Evolutionary conservation across 2,797 vertebrate species (phyloP).

Genomic region (Siniperca undulata): DNA sequence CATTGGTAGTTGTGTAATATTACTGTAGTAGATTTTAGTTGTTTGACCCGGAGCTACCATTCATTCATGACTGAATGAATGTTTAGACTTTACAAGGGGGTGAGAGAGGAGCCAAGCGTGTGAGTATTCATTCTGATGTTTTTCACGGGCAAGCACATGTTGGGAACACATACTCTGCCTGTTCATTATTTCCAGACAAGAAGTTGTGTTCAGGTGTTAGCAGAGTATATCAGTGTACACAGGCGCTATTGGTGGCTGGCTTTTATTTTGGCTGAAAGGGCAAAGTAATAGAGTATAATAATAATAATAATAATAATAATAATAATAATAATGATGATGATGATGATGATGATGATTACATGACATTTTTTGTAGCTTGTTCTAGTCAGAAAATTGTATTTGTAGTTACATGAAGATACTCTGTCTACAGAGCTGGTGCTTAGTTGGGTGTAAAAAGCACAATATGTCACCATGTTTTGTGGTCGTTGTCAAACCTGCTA

Average conservation of each 20-base stretch:
- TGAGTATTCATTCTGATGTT: slow-evolving; percentile 47
- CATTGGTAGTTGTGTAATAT: not conserved
- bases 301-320: not conserved
- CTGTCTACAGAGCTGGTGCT: not conserved
- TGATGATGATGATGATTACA: not conserved
- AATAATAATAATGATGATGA: no score
- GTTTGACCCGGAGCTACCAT: not conserved
- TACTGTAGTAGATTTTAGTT: not conserved
- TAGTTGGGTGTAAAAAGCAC: not conserved
- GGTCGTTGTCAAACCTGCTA: not conserved
- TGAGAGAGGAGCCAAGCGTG: slow-evolving; percentile 56
- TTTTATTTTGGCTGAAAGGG: not conserved
- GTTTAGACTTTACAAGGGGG: slow-evolving; percentile 52
- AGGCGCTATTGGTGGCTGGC: not conserved
- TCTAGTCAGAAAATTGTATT: not conserved
- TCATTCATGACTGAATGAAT: slow-evolving; percentile 27
- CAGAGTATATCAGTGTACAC: not conserved
- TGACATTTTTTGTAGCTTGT: not conserved
- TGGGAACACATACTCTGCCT: not conserved
- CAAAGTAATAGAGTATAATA: not conserved
- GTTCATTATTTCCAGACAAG: no score
- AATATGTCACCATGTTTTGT: slow-evolving; percentile 3
- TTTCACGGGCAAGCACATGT: slow-evolving; percentile 18
- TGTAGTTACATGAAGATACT: not conserved
- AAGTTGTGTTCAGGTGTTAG: not conserved